These are phyloP conservation scores for Tympanuchus pallidicinctus DNA, from an alignment of 2,113 vertebrate genomes.

Conservation along the genomic window DNA sequence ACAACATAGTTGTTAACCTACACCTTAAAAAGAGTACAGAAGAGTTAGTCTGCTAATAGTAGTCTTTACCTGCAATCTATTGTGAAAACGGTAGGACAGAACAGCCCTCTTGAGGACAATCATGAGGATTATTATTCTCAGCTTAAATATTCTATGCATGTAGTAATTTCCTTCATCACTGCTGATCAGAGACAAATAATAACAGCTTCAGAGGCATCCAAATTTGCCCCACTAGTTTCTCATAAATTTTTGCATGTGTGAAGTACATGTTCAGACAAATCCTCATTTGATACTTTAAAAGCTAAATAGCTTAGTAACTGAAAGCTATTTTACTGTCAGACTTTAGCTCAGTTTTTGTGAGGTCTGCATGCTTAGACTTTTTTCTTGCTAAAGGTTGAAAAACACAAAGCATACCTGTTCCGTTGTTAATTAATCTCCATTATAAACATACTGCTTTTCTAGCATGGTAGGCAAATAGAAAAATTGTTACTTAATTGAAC, in stretches of 20 bases:
- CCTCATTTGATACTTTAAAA: not conserved
- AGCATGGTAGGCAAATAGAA: not conserved
- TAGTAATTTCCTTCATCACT: not conserved
- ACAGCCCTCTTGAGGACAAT: not conserved
- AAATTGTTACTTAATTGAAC: fast-evolving
- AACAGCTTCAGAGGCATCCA: not conserved
- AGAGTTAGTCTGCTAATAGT: not conserved
- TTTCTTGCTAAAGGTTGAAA: not conserved
- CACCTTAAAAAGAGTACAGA: not conserved
- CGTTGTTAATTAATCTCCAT: not conserved
- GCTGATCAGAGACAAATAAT: not conserved
- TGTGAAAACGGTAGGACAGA: not conserved
- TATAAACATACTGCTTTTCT: not conserved
- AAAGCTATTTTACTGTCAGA: not conserved
- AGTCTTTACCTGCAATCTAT: not conserved
- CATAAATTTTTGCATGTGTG: not conserved
- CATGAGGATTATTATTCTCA: not conserved
- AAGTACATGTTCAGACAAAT: not conserved
- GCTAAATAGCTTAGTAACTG: too few species aligned
- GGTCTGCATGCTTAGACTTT: not conserved
- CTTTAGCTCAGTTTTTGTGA: not conserved
- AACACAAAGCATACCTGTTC: not conserved
- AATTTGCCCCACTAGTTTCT: not conserved
- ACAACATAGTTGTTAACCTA: not conserved
- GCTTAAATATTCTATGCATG: not conserved